A percentile compares a stretch with the other conserved stretches of the same genome.
Conservation (phyloP, 2,888 invertebrate genomes). For the Nysson spinosus region DNA sequence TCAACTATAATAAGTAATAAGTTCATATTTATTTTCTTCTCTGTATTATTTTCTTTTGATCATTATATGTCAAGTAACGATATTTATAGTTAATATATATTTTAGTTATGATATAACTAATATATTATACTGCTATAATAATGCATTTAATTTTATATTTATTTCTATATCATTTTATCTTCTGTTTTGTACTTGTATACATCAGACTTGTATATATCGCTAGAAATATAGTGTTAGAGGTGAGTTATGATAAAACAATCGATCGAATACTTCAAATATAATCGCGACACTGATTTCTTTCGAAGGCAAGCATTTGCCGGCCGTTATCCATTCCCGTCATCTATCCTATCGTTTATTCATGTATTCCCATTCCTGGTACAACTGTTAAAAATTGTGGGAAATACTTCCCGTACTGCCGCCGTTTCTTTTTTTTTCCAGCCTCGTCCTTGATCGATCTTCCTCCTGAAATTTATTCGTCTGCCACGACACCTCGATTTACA, state of each 20-base stretch:
- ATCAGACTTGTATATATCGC: too few species aligned
- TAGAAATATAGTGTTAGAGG: background rate
- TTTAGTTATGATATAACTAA: too few species aligned
- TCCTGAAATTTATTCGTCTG: conserved; percentile 16
- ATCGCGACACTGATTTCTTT: background rate
- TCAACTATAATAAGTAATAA: too few species aligned
- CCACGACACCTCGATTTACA: conserved; percentile 21
- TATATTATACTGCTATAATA: too few species aligned
- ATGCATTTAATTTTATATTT: too few species aligned
- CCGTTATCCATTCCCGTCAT: conserved; percentile 10
- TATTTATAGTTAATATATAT: too few species aligned
- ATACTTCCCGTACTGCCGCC: conserved; percentile 8
- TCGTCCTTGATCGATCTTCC: background rate
- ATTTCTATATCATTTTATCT: too few species aligned
- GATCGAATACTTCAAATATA: background rate
- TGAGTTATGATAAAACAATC: background rate
- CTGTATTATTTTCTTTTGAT: too few species aligned
- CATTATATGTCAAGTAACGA: too few species aligned
- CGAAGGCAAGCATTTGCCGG: background rate
- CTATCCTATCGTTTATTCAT: background rate
- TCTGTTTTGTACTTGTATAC: too few species aligned
- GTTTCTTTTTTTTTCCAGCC: background rate
- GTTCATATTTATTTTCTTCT: too few species aligned
- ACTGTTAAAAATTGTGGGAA: conserved; percentile 14
- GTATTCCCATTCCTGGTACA: background rate